Base-by-base conservation (phyloP, 2,888 invertebrate species). In the Eurytoma adleriae region DNA sequence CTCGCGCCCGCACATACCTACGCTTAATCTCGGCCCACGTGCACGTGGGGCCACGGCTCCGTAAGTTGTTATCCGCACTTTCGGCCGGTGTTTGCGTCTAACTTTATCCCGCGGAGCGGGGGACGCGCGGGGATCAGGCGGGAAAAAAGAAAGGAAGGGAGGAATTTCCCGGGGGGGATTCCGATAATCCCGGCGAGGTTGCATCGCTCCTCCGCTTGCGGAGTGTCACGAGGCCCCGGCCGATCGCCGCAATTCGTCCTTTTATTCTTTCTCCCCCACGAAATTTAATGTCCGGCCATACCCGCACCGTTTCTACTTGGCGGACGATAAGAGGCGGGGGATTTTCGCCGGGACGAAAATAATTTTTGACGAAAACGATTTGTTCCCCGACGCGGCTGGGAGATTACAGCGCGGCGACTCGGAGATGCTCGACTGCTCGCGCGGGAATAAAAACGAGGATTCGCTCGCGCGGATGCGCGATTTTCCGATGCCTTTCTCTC, bases 131-230 rank as follows among this genome's bases (percentile, higher is more conserved):
- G 18, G 13, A 27, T 5, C 13, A 27, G 52, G 40, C 20, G 59
- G 18, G 59, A 59, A 50, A 18, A 54, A 30, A 67, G 24, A 59
- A 61, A 68, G 18, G n/a, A 57, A 68, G 68, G 59, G 64, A 75
- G 13, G 68, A 75, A 75, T 75, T 75, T 75, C 75, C 74, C 74
- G 67, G 18, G 66, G 75, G 74, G 75, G 68, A 75, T 75, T 68
- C 18, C 75, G 75, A 68, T 75, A 75, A 75, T 75, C 75, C 75
- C 59, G 20, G 56, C 18, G 16, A 54, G 27, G 56, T 5, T 54
- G 66, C 66, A 73, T 30, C 24, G 66, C 24, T 20, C 57, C 14
- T n/a, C 16, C 18, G 30, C 56, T 48, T 24, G n/a, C n/a, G n/a
- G 50, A 50, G 68, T 52, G 74, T 74, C 57, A 16, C 48, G 56